Evolutionary conservation across 1,140 invertebrate species (phyloP).

Genomic region (Drosophila hydei): DNA sequence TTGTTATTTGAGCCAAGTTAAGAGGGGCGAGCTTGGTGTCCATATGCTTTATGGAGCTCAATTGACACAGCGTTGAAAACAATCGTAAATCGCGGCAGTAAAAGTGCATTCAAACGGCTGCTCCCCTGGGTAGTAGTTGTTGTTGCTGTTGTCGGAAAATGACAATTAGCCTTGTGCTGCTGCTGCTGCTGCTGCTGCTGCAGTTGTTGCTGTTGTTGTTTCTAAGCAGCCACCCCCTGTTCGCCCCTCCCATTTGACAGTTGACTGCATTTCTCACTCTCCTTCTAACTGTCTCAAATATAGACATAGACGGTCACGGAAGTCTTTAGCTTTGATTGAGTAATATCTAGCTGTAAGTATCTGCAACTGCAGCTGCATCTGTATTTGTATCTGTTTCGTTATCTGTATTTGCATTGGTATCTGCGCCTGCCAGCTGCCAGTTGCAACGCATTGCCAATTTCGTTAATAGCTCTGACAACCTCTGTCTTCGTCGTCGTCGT

Average conservation of each 20-base stretch:
- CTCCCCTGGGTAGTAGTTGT: constrained; percentile 31
- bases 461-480: constrained; percentile 70
- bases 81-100: constrained; percentile 36
- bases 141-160: constrained; percentile 78
- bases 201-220: constrained; percentile 7
- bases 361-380: constrained; percentile 4
- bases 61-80: constrained; percentile 31
- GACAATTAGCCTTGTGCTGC: constrained; percentile 70
- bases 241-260: constrained; percentile 57
- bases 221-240: constrained; percentile 2
- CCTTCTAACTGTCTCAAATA: constrained; percentile 30
- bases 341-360: constrained; percentile 69
- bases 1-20: constrained; percentile 23
- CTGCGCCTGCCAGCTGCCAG: constrained; percentile 47
- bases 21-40: background rate
- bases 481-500: constrained; percentile 21
- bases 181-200: constrained; percentile 9
- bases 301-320: constrained; percentile 57
- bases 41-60: constrained; percentile 67
- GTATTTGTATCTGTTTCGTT: constrained; percentile 30
- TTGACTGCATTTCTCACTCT: constrained; percentile 62
- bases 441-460: constrained; percentile 57
- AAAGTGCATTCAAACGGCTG: constrained; percentile 29
- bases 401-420: constrained; percentile 8
- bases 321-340: constrained; percentile 76